phyloP scores from a whole-genome alignment of 1,140 invertebrate genomes.

The Aricia agestis region DNA sequence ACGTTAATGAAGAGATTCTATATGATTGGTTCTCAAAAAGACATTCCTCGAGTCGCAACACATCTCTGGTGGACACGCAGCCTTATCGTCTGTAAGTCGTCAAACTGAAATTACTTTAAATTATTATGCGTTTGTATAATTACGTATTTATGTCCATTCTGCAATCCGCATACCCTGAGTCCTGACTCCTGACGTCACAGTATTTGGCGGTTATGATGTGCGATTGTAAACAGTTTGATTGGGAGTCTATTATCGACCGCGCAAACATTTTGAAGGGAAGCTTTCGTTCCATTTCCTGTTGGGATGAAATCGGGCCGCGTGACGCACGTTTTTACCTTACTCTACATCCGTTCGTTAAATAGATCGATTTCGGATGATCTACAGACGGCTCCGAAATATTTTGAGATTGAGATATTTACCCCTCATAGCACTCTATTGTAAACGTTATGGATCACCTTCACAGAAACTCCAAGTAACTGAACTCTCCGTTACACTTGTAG shows the following conservation, averaged over 20 bases:
- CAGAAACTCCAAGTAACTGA: too few species aligned
- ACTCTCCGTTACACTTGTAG: too few species aligned
- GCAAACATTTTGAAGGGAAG: slow-evolving; percentile 66
- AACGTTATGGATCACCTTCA: too few species aligned
- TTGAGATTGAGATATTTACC: too few species aligned
- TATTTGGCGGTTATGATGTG: slow-evolving; percentile 37
- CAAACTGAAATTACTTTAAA: background rate
- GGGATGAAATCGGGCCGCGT: slow-evolving; percentile 64
- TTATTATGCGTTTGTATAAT: background rate
- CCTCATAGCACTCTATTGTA: too few species aligned
- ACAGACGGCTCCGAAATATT: too few species aligned
- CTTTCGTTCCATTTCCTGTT: slow-evolving; percentile 67
- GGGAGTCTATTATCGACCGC: slow-evolving; percentile 66
- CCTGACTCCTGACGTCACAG: slow-evolving; percentile 27
- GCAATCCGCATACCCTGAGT: slow-evolving; percentile 8
- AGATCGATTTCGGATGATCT: slow-evolving; percentile 29
- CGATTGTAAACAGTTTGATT: slow-evolving; percentile 44
- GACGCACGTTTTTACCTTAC: slow-evolving; percentile 61
- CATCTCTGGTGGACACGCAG: too few species aligned
- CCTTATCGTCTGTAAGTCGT: too few species aligned
- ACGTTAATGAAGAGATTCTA: too few species aligned
- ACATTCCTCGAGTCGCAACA: too few species aligned
- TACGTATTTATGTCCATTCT: background rate
- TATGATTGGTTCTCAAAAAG: too few species aligned
- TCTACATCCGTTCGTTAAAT: slow-evolving; percentile 55